Conservation (phyloP, 2,888 invertebrate species). For the Macropis europaea region DNA sequence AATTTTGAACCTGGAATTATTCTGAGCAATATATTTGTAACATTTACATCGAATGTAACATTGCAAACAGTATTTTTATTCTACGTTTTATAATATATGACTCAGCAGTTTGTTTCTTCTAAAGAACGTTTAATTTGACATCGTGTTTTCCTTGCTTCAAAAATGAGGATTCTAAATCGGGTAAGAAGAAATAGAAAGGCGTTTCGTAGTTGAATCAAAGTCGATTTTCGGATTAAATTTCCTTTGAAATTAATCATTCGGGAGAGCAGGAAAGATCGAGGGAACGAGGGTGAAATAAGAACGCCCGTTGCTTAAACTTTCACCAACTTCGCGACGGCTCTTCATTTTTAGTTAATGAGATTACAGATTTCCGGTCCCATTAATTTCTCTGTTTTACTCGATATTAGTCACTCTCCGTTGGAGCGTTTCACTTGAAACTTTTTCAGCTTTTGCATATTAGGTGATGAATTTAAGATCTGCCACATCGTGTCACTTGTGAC, state of each 20-base stretch:
- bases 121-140: conserved; percentile 7
- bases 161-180: no score
- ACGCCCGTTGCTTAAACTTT: conserved; percentile 24
- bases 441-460: no score
- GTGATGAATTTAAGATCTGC: no score
- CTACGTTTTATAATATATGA: neutral
- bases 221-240: neutral
- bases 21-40: no score
- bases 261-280: neutral
- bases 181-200: no score
- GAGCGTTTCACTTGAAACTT: no score
- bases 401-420: no score
- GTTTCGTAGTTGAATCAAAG: conserved; percentile 12
- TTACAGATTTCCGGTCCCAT: neutral
- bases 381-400: no score
- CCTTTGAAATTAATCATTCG: neutral
- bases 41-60: no score
- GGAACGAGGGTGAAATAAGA: conserved; percentile 4
- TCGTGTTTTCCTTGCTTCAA: no score
- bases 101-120: neutral
- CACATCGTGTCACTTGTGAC: no score
- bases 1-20: no score
- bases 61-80: neutral
- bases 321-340: neutral
- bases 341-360: conserved; percentile 5